Percentiles rank a stretch among this genome's conserved stretches.
Conservation (phyloP, 2,797 vertebrate species). For the Hydrocynus forskahlii region DNA sequence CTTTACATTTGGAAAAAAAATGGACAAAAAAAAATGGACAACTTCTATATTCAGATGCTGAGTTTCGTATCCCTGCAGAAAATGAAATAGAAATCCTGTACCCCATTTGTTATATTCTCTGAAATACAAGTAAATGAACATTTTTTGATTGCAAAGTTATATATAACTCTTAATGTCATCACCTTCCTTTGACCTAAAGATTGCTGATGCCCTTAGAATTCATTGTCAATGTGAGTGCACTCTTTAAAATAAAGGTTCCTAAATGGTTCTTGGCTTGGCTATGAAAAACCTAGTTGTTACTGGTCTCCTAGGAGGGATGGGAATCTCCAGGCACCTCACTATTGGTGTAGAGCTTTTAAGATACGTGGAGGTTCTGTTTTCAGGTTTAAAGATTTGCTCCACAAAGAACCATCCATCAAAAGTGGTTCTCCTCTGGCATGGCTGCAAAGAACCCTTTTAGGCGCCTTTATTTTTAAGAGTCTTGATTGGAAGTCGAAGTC, state of each 20-base stretch:
- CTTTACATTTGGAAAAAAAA: background rate
- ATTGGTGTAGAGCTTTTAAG: background rate
- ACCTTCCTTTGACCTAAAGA: background rate
- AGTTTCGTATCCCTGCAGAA: background rate
- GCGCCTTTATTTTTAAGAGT: slow-evolving; percentile 9
- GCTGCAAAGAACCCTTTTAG: background rate
- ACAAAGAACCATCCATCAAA: background rate
- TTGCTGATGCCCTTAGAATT: slow-evolving; percentile 65
- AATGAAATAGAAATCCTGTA: background rate
- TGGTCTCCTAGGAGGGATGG: too few relatives aligned
- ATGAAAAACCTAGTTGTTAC: background rate
- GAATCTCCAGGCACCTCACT: too few relatives aligned
- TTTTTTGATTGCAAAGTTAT: background rate
- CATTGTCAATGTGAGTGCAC: slow-evolving; percentile 36
- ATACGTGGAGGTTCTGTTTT: too few relatives aligned
- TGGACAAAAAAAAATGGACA: background rate
- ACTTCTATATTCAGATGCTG: background rate
- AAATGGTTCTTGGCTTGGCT: background rate
- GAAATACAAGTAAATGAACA: background rate
- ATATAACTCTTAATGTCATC: background rate
- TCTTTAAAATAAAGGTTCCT: background rate
- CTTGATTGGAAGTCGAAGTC: slow-evolving; percentile 67
- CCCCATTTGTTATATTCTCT: background rate
- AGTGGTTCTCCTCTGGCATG: background rate
- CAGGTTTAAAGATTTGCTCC: too few relatives aligned